Percentiles rank a stretch among this genome's conserved stretches.
phyloP scores from a whole-genome alignment of 1,140 invertebrate genomes.

The Antheraea mylitta region DNA sequence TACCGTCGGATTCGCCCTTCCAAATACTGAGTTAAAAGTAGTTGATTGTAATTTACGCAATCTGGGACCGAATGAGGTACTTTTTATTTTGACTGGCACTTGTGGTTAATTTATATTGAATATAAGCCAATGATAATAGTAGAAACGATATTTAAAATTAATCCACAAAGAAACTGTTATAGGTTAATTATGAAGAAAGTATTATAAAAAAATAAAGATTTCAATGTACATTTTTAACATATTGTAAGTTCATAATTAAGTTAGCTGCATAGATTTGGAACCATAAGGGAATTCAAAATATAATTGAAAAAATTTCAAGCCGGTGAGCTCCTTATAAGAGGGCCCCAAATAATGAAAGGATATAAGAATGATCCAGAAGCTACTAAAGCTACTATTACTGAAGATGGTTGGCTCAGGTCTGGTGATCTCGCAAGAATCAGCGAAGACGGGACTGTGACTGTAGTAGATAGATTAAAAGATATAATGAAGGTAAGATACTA shows the following conservation, averaged over 20 bases:
- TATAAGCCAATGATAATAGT: no score
- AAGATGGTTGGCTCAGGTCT: constrained; percentile 14
- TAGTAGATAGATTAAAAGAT: constrained; percentile 90
- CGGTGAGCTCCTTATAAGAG: constrained; percentile 85
- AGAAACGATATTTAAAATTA: no score
- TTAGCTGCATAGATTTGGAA: no score
- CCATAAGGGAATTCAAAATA: no score
- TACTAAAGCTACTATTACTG: constrained; percentile 82
- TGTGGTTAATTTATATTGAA: no score
- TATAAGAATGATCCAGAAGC: constrained; percentile 81
- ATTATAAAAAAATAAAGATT: no score
- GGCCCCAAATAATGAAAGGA: constrained; percentile 86
- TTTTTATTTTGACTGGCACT: constrained; percentile 80
- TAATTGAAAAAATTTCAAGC: no score
- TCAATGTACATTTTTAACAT: no score
- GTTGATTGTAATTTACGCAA: constrained; percentile 83
- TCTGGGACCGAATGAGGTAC: no score
- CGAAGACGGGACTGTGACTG: constrained; percentile 79
- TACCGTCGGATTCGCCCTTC: constrained; percentile 79
- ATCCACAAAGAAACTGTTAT: no score
- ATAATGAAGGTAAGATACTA: constrained; percentile 86
- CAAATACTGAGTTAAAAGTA: constrained; percentile 83
- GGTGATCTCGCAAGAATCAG: not conserved
- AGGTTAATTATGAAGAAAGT: no score
- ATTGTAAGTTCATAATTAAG: no score